A percentile compares a stretch with the other conserved stretches of the same genome.
phyloP scores from a whole-genome alignment of 2,888 invertebrate species.

The Falcaria lacertinaria region DNA sequence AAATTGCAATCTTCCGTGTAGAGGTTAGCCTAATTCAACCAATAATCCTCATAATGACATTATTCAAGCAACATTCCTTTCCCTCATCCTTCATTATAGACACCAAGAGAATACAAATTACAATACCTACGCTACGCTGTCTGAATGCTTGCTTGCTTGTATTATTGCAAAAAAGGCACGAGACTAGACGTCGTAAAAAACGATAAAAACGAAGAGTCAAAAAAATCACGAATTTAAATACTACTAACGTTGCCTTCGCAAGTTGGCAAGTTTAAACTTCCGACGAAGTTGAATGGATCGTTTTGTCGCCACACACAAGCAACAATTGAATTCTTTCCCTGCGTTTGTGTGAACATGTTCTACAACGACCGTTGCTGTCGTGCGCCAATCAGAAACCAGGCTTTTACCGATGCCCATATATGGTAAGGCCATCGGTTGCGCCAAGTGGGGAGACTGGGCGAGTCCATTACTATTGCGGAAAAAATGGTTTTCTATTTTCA shows the following conservation, averaged over 20 bases:
- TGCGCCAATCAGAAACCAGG: constrained; percentile 82
- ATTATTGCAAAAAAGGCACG: too few species aligned
- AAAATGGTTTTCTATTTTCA: constrained; percentile 49
- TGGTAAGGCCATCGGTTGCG: constrained; percentile 84
- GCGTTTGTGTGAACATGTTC: constrained; percentile 47
- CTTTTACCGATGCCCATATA: constrained; percentile 90
- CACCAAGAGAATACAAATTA: too few species aligned
- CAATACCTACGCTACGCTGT: too few species aligned
- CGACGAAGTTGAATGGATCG: constrained; percentile 40
- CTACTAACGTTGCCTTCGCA: background rate
- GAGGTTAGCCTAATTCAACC: too few species aligned
- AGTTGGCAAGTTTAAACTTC: background rate
- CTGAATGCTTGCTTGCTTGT: too few species aligned
- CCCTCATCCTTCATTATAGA: too few species aligned
- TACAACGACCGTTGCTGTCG: constrained; percentile 71
- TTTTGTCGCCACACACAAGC: constrained; percentile 42
- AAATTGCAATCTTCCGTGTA: too few species aligned
- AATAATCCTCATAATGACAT: too few species aligned
- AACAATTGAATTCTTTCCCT: constrained; percentile 28
- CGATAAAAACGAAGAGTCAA: background rate
- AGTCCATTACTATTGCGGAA: constrained; percentile 53
- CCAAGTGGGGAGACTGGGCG: constrained; percentile 73
- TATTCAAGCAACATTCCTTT: too few species aligned
- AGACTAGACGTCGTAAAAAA: too few species aligned
- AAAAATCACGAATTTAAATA: background rate